A percentile compares a stretch with the other conserved stretches of the same genome.
Conservation (phyloP, 2,888 invertebrate species). For the Polydrusus pterygomalis region DNA sequence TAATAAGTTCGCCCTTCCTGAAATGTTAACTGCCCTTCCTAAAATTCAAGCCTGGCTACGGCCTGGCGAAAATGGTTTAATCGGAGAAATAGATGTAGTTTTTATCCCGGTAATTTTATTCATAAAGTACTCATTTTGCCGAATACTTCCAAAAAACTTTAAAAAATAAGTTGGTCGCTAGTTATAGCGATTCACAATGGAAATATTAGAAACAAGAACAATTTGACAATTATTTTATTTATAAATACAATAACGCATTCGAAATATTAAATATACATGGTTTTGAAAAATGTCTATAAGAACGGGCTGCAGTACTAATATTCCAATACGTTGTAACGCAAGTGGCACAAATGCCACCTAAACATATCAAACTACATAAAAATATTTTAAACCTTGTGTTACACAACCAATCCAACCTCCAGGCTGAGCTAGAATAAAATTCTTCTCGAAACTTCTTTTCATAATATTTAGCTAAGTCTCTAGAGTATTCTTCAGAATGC, state of each 20-base stretch:
- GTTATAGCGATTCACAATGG: no score
- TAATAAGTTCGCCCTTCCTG: no score
- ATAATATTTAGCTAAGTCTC: conserved; percentile 40
- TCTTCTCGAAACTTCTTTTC: conserved; percentile 54
- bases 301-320: conserved; percentile 76
- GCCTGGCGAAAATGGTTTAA: no score
- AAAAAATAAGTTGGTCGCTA: no score
- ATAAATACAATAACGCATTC: conserved; percentile 58
- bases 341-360: conserved; percentile 79
- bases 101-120: no score
- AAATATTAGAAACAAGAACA: no score
- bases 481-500: conserved; percentile 7
- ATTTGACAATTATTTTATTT: conserved; percentile 5
- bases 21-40: no score
- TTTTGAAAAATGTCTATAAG: conserved; percentile 80
- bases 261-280: conserved; percentile 82
- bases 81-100: no score
- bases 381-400: conserved; percentile 60
- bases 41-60: no score
- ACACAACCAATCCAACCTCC: conserved; percentile 37
- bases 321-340: conserved; percentile 82
- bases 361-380: conserved; percentile 75
- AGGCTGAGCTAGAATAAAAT: not conserved
- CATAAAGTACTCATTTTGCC: no score
- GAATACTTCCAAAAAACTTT: no score